Conservation (phyloP, 1,140 invertebrate genomes). For the Grapholita molesta region DNA sequence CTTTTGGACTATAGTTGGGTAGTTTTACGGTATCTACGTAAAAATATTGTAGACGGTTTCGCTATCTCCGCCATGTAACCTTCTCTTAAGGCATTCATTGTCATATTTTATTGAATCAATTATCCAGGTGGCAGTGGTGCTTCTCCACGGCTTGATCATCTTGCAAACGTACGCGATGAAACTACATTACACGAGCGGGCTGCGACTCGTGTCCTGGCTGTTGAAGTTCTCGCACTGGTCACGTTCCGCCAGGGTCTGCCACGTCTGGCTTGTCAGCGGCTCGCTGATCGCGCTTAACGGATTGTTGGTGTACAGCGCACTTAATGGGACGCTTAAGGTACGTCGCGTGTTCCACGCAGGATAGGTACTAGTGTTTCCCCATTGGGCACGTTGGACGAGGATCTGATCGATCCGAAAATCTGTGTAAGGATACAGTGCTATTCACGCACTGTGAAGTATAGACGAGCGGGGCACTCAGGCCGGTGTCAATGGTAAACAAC, state of each 20-base stretch:
- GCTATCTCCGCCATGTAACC: no score
- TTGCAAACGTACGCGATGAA: slow-evolving; percentile 66
- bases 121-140: slow-evolving; percentile 52
- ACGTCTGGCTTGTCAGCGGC: slow-evolving; percentile 50
- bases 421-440: no score
- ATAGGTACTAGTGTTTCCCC: neutral
- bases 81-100: no score
- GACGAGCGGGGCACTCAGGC: no score
- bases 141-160: slow-evolving; percentile 56
- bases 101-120: neutral
- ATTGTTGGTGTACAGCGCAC: slow-evolving; percentile 53
- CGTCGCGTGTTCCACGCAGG: neutral
- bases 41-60: no score
- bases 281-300: slow-evolving; percentile 51
- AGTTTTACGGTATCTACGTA: no score
- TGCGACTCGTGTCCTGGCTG: slow-evolving; percentile 51
- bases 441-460: no score
- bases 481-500: no score
- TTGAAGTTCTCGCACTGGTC: slow-evolving; percentile 52
- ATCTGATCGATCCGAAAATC: no score
- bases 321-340: slow-evolving; percentile 57
- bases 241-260: slow-evolving; percentile 31
- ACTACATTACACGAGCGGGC: slow-evolving; percentile 61
- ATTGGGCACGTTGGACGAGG: no score
- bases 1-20: no score